phyloP scores from a whole-genome alignment of 2,888 invertebrate genomes.

The Protonemura montana region DNA sequence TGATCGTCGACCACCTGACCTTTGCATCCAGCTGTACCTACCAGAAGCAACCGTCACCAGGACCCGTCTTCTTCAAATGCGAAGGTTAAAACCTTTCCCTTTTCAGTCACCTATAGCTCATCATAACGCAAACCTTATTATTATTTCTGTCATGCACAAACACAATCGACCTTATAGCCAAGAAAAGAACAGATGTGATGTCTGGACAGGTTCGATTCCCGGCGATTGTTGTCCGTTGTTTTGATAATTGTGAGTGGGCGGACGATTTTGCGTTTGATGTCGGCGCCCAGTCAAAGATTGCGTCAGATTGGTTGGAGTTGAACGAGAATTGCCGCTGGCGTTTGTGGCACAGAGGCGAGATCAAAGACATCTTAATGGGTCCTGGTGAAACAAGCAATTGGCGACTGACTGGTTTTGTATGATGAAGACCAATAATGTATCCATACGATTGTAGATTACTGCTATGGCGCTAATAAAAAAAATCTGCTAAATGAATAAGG shows the following conservation, averaged over 20 bases:
- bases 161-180: not conserved
- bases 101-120: not conserved
- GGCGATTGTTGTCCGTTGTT: not conserved
- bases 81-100: constrained; percentile 32
- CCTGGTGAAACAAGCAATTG: not conserved
- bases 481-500: too few relatives aligned
- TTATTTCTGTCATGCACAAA: not conserved
- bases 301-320: not conserved
- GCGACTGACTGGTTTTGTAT: too few relatives aligned
- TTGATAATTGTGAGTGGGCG: not conserved
- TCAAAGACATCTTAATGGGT: not conserved
- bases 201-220: not conserved
- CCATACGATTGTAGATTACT: too few relatives aligned
- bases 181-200: not conserved
- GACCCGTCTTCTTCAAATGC: constrained; percentile 9
- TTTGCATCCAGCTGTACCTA: not conserved
- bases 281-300: not conserved
- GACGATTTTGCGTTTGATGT: not conserved
- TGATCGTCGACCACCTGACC: not conserved
- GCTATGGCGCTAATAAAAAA: too few relatives aligned
- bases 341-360: not conserved
- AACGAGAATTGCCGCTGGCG: not conserved
- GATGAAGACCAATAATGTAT: too few relatives aligned
- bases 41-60: not conserved
- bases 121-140: not conserved